These are phyloP conservation scores for Clamator glandarius DNA, from an alignment of 2,797 vertebrate species.

Conservation along the genomic window DNA sequence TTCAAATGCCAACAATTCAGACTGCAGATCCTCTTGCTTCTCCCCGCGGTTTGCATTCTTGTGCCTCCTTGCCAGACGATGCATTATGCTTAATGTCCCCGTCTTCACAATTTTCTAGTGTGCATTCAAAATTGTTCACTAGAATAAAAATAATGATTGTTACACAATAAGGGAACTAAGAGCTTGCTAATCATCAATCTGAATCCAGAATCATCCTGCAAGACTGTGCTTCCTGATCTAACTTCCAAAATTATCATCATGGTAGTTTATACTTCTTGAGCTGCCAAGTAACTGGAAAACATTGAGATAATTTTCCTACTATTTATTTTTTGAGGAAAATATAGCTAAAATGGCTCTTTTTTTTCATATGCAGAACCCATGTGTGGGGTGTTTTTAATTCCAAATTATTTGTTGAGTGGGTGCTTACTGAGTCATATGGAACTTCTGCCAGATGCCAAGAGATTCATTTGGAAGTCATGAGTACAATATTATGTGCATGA, in stretches of 20 bases:
- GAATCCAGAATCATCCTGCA: neutral
- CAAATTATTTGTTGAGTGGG: conserved; percentile 37
- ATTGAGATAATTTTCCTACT: neutral
- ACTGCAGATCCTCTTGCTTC: neutral
- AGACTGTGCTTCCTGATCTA: neutral
- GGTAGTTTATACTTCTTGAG: neutral
- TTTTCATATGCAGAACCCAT: neutral
- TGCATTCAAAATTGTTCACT: neutral
- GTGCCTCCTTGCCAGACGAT: conserved; percentile 16
- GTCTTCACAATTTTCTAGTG: neutral
- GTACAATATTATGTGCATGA: neutral
- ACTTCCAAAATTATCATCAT: neutral
- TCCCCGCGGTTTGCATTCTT: neutral
- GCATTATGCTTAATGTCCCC: neutral
- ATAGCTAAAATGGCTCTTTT: neutral
- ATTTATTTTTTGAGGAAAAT: conserved; percentile 14
- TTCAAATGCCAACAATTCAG: neutral
- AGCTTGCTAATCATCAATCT: neutral
- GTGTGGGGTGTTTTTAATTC: neutral
- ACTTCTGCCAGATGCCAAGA: conserved; percentile 2
- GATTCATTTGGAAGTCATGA: conserved; percentile 23
- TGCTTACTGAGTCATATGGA: conserved; percentile 1
- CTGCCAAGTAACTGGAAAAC: neutral
- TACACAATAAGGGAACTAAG: neutral
- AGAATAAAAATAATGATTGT: neutral